Conservation (phyloP, 2,797 vertebrate genomes). For the Lepidocolaptes lacrymiger region DNA sequence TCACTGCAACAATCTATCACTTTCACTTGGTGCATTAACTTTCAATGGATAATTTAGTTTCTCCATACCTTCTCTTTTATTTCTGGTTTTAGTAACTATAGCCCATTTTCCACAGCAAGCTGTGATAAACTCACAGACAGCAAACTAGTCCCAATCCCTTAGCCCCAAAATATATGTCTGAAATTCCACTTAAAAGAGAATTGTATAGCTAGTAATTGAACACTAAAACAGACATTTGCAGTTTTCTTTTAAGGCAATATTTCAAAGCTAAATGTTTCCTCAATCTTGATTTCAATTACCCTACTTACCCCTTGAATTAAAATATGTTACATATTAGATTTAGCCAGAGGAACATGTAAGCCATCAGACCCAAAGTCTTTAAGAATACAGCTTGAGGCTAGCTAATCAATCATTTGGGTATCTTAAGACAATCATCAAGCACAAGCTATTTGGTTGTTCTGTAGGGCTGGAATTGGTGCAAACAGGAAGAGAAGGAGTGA, state of each 20-base stretch:
- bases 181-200: background rate
- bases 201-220: background rate
- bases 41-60: background rate
- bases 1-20: background rate
- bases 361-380: background rate
- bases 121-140: background rate
- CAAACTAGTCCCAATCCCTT: background rate
- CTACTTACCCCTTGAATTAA: background rate
- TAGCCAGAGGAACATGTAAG: background rate
- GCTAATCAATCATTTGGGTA: slow-evolving; percentile 12
- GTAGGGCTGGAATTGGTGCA: background rate
- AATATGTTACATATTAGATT: background rate
- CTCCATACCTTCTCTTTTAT: background rate
- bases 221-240: background rate
- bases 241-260: background rate
- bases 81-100: background rate
- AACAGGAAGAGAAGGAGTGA: background rate
- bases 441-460: background rate
- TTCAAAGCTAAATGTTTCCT: slow-evolving; percentile 13
- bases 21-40: slow-evolving; percentile 10
- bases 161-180: background rate
- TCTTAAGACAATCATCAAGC: background rate
- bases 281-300: background rate
- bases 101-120: background rate
- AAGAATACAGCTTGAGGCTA: background rate